Percentiles rank a stretch among this genome's conserved stretches.
phyloP scores from a whole-genome alignment of 2,797 vertebrate species.

The Amblyopsis hoosieri region DNA sequence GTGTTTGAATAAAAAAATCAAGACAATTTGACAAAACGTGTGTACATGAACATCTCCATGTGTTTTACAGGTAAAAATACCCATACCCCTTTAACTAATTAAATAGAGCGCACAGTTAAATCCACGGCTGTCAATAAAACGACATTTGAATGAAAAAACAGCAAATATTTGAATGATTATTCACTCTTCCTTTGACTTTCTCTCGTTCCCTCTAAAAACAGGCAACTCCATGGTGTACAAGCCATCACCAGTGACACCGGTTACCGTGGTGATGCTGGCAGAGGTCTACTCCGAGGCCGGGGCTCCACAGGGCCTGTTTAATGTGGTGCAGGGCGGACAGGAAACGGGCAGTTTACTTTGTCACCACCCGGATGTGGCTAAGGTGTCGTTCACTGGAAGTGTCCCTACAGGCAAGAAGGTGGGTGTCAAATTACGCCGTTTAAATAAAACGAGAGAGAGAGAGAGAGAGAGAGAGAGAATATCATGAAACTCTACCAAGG shows the following conservation, averaged over 20 bases:
- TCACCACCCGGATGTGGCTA: conserved; percentile 87
- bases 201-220: conserved; percentile 43
- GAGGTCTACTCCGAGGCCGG: conserved; percentile 89
- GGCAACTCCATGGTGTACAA: conserved; percentile 98
- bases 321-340: conserved; percentile 89
- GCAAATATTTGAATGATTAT: too few species aligned
- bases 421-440: conserved; percentile 2
- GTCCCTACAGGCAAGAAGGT: conserved; percentile 94
- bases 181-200: not conserved
- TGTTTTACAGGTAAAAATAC: too few species aligned
- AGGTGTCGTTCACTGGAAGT: conserved; percentile 96
- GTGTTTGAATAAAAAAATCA: too few species aligned
- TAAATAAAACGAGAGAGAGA: not conserved
- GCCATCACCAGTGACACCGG: conserved; percentile 91
- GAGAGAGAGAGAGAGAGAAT: too few species aligned
- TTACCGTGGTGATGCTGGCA: conserved; percentile 87
- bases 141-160: too few species aligned
- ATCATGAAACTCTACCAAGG: too few species aligned
- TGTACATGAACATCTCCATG: too few species aligned
- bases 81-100: too few species aligned
- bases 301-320: conserved; percentile 89
- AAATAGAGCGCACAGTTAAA: too few species aligned
- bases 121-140: too few species aligned
- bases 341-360: conserved; percentile 91
- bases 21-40: too few species aligned